Evolutionary conservation across 1,140 invertebrate genomes (phyloP).

Genomic region (Colletes latitarsis): DNA sequence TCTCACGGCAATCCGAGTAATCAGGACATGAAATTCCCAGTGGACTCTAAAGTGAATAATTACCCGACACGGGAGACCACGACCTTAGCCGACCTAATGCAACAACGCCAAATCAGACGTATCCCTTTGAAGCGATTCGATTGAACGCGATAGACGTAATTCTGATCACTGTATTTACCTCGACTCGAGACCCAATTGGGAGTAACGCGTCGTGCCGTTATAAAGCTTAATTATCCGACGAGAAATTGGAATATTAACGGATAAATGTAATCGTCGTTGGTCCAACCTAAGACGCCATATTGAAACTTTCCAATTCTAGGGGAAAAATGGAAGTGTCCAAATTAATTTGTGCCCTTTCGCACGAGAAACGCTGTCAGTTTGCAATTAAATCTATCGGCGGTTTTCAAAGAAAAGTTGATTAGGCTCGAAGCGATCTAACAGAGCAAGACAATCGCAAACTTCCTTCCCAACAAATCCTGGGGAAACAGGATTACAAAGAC

Average conservation of each 20-base stretch:
- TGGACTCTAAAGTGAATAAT: constrained; percentile 38
- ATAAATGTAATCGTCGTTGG: background rate
- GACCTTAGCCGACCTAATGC: background rate
- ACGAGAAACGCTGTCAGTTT: too few species aligned
- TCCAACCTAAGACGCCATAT: too few species aligned
- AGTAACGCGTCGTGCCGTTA: background rate
- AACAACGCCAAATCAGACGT: constrained; percentile 8
- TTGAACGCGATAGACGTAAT: background rate
- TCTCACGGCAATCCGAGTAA: background rate
- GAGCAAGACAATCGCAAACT: background rate
- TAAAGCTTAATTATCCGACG: too few species aligned
- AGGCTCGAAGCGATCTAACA: background rate
- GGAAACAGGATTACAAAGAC: background rate
- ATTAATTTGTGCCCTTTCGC: too few species aligned
- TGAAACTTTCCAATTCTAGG: too few species aligned
- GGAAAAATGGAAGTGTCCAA: too few species aligned
- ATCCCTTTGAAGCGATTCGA: constrained; percentile 22
- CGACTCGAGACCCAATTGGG: background rate
- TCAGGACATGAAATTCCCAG: constrained; percentile 18
- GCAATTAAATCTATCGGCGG: too few species aligned
- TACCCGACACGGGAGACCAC: background rate
- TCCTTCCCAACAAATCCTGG: background rate
- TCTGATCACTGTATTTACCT: constrained; percentile 2
- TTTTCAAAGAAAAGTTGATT: background rate
- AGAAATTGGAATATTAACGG: background rate